Evolutionary conservation across 2,113 vertebrate genomes (phyloP).

Genomic region (Ploceus nigricollis): DNA sequence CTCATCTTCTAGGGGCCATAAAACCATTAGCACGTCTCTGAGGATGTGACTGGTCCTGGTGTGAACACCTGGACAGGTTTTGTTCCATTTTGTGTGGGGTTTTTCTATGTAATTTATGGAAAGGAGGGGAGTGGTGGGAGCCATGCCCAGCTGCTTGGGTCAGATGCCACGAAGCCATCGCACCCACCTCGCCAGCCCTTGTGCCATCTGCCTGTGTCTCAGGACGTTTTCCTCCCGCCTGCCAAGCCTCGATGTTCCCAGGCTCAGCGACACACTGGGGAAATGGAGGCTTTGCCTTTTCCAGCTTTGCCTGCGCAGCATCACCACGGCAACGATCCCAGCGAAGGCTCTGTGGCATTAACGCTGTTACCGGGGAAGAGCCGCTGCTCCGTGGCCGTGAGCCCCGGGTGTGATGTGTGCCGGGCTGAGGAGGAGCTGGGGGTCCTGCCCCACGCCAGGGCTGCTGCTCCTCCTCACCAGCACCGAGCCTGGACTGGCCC

Average conservation of each 20-base stretch:
- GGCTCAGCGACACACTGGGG: background rate
- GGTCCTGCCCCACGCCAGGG: fast-evolving
- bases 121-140: background rate
- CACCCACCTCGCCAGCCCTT: background rate
- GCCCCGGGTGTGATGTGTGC: fast-evolving
- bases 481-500: background rate
- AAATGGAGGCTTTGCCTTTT: constrained; percentile 7
- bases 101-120: background rate
- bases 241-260: background rate
- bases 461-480: background rate
- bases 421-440: fast-evolving
- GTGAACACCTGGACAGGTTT: background rate
- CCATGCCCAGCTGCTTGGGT: fast-evolving
- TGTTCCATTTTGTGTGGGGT: fast-evolving
- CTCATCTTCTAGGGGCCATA: background rate
- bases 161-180: fast-evolving
- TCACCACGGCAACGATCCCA: constrained; percentile 42
- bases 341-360: background rate
- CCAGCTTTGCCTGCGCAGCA: constrained; percentile 31
- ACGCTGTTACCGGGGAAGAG: fast-evolving
- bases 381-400: fast-evolving
- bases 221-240: background rate
- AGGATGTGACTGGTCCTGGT: background rate
- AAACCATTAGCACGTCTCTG: fast-evolving
- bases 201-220: fast-evolving